Conservation (phyloP, 2,797 vertebrate species). For the Myotis vivesi region DNA sequence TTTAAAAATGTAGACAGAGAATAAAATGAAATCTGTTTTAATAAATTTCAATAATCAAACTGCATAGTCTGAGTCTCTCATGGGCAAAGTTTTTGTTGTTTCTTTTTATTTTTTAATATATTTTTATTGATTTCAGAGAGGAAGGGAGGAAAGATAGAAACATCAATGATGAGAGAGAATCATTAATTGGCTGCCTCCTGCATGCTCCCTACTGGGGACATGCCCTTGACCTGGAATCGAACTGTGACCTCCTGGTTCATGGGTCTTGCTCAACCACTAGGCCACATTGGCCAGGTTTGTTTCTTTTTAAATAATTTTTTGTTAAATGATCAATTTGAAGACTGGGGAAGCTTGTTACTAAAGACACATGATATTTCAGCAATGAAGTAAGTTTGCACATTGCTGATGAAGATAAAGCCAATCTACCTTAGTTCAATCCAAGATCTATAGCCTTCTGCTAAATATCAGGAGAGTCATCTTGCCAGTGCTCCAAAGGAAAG, state of each 20-base stretch:
- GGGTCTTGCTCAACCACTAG: too few relatives aligned
- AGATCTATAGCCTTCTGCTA: slow-evolving; percentile 66
- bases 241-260: too few relatives aligned
- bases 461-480: slow-evolving; percentile 64
- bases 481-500: slow-evolving; percentile 46
- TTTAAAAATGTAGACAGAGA: slow-evolving; percentile 10
- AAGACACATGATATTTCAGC: slow-evolving; percentile 53
- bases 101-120: not conserved
- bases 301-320: not conserved
- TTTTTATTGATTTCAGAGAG: too few relatives aligned
- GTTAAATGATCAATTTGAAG: not conserved
- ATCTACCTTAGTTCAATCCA: slow-evolving; percentile 34
- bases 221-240: too few relatives aligned
- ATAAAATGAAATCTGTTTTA: slow-evolving; percentile 47
- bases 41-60: slow-evolving; percentile 55
- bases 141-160: too few relatives aligned
- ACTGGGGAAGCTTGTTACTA: slow-evolving; percentile 42
- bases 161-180: too few relatives aligned
- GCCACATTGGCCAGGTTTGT: too few relatives aligned
- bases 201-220: too few relatives aligned
- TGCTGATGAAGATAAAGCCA: slow-evolving; percentile 52
- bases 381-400: slow-evolving; percentile 47
- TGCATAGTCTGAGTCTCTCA: not conserved
- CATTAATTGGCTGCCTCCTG: too few relatives aligned
- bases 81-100: slow-evolving; percentile 2